Conservation (phyloP, 2,113 vertebrate genomes). For the Malurus alboscapulatus region DNA sequence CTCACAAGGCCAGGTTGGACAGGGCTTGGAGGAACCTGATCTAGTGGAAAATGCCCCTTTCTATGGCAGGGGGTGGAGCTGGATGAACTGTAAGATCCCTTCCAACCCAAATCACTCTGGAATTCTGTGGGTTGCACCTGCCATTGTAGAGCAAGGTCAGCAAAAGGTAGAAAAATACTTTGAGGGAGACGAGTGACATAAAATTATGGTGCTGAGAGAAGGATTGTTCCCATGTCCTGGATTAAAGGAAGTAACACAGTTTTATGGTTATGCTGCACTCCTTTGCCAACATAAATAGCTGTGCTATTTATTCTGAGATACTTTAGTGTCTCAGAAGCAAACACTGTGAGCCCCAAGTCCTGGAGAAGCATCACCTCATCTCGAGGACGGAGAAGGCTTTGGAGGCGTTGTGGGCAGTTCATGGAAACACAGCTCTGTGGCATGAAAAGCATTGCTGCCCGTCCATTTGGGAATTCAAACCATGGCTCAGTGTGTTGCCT, state of each 20-base stretch:
- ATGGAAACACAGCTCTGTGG: background rate
- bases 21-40: background rate
- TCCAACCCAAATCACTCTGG: background rate
- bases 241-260: background rate
- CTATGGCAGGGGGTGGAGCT: background rate
- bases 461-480: background rate
- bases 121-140: background rate
- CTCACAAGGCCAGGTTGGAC: background rate
- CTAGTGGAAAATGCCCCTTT: background rate
- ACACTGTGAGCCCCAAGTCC: rapidly evolving
- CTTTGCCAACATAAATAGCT: background rate
- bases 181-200: background rate
- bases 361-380: background rate
- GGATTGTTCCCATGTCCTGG: background rate
- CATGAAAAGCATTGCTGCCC: background rate
- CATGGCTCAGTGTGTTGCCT: background rate
- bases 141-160: background rate
- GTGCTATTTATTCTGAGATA: background rate
- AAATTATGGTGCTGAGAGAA: background rate
- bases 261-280: background rate
- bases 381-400: background rate
- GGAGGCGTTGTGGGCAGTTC: background rate
- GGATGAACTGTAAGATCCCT: background rate
- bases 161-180: background rate
- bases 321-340: background rate